Conservation (phyloP, 1,140 invertebrate species). For the Drosophila pruinosa region DNA sequence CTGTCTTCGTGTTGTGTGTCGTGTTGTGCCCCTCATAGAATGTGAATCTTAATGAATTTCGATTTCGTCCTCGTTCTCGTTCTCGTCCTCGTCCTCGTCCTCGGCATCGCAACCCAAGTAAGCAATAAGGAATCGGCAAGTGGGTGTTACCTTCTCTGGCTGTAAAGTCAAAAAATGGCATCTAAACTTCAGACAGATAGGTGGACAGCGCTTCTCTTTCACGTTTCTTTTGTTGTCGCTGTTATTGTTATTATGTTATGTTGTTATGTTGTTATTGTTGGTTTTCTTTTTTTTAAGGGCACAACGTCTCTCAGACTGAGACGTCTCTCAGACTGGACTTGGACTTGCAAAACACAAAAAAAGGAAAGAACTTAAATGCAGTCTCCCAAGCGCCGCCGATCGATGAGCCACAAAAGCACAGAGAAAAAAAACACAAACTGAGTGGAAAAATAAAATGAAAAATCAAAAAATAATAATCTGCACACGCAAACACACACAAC, state of each 20-base stretch:
- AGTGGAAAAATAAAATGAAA: slow-evolving; percentile 29
- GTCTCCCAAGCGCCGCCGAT: slow-evolving; percentile 33
- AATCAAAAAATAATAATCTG: slow-evolving; percentile 11
- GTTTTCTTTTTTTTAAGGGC: slow-evolving; percentile 22
- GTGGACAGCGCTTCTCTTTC: slow-evolving; percentile 58
- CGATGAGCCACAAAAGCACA: slow-evolving; percentile 2
- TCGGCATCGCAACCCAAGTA: neutral
- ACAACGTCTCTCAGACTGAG: slow-evolving; percentile 12
- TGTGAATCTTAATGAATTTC: slow-evolving; percentile 80
- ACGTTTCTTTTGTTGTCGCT: slow-evolving; percentile 49
- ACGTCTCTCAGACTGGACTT: neutral
- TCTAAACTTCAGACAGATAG: slow-evolving; percentile 72
- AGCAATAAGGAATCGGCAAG: slow-evolving; percentile 51
- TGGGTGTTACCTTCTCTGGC: slow-evolving; percentile 74
- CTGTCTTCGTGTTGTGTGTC: slow-evolving; percentile 35
- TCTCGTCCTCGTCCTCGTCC: slow-evolving; percentile 57
- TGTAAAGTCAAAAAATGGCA: slow-evolving; percentile 79
- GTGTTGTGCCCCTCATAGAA: slow-evolving; percentile 55
- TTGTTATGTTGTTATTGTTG: slow-evolving; percentile 38
- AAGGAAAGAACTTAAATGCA: neutral
- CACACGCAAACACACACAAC: slow-evolving; percentile 26
- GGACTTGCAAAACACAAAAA: neutral
- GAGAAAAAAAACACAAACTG: slow-evolving; percentile 1
- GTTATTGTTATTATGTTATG: slow-evolving; percentile 50
- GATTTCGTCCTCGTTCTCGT: slow-evolving; percentile 68